Base-by-base conservation (phyloP, 2,888 invertebrate genomes). In the Temnothorax rugatulus region DNA sequence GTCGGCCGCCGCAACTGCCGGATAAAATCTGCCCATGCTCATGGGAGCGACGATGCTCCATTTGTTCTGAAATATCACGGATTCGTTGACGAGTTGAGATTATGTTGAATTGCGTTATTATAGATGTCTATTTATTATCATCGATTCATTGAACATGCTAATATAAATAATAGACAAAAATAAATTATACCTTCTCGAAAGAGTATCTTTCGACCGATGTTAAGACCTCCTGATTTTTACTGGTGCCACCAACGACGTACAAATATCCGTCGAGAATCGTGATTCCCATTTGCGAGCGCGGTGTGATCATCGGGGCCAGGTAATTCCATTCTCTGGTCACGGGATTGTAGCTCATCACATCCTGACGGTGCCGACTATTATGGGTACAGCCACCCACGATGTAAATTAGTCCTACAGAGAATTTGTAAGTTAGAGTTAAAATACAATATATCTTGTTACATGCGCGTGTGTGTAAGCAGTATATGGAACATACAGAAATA, bases 361-460 rank as follows among this genome's bases (percentile, higher is more conserved):
- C 98, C 89, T 97, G 97, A 74, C 98, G 96, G 95, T 98, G 98
- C 69, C 98, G 96, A 94, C 97, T 97, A 74, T 96, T 96, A 92
- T 97, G 97, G 18, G 98, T 98, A 94, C 98, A 98, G 0, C 99
- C 99, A 41, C 99, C 99, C 75, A 98, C 98, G 91, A 99, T 96
- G 95, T 99, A 99, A 92, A 99, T 98, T 73, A 98, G 95, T 87
- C 97, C 97, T 97, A 93, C 0, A 3, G 9, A 57, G 7, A 44
- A 34, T 44, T 79, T 13, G 2, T 13, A 21, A 71, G 57, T 84
- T 63, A 38, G 50, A 29, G 2, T 59, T 54, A 13, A 8, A 83
- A 66, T 21, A 18, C 0, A 13, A 25, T 13, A 38, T 7, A 68
- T 5, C n/a, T 69, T 38, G 0, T n/a, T n/a, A 34, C 50, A 18